A percentile compares a stretch with the other conserved stretches of the same genome.
phyloP scores from a whole-genome alignment of 2,797 vertebrate genomes.

The Neomorphus geoffroyi region DNA sequence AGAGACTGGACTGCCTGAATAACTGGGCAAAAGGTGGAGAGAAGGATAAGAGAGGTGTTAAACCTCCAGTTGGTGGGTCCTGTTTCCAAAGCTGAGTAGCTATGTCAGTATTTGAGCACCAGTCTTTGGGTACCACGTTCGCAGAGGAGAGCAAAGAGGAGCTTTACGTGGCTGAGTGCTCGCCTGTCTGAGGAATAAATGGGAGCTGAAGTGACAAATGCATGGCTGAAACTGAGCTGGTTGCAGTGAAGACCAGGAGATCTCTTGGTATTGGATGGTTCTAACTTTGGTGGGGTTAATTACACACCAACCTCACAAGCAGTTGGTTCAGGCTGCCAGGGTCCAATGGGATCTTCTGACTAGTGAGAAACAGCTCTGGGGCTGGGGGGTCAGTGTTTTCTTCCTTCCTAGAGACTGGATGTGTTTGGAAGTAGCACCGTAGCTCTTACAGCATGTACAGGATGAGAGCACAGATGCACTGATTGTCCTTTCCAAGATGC shows the following conservation, averaged over 20 bases:
- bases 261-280: background rate
- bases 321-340: background rate
- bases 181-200: background rate
- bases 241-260: background rate
- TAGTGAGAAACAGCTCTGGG: background rate
- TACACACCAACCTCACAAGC: background rate
- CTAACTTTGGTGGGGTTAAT: background rate
- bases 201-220: background rate
- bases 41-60: background rate
- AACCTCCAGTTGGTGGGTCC: background rate
- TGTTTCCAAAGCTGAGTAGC: background rate
- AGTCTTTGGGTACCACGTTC: background rate
- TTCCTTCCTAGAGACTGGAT: background rate
- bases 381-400: background rate
- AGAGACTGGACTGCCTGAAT: background rate
- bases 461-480: background rate
- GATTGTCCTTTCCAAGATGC: fast-evolving
- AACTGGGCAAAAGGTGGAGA: background rate
- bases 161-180: background rate
- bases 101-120: background rate
- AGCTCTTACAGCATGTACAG: background rate
- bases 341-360: background rate
- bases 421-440: background rate
- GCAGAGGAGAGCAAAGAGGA: background rate
- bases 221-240: background rate